Conservation (phyloP, 2,113 vertebrate genomes). For the Trichechus manatus region DNA sequence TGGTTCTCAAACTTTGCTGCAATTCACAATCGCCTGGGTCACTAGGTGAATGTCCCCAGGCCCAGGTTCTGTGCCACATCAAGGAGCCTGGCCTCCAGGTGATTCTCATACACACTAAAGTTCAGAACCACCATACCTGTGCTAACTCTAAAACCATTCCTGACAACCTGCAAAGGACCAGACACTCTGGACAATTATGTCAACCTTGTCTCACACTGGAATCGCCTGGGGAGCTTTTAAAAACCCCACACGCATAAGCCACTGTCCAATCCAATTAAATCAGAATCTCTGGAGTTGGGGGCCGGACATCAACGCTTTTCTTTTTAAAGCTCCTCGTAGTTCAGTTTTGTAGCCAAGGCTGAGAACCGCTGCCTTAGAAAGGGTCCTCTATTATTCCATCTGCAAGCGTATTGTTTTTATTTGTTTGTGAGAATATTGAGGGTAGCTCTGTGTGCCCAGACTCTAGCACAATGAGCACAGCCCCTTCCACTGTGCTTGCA, state of each 20-base stretch:
- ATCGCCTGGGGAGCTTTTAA: background rate
- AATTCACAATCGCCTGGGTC: background rate
- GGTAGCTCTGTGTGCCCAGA: background rate
- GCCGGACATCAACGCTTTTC: background rate
- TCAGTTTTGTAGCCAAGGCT: background rate
- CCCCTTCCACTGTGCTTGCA: background rate
- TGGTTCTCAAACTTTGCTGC: background rate
- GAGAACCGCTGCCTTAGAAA: background rate
- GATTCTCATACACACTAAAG: background rate
- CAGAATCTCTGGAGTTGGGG: background rate
- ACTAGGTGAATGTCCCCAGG: background rate
- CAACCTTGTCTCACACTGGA: background rate
- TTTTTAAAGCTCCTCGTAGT: background rate
- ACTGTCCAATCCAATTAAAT: background rate
- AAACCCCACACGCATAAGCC: no score
- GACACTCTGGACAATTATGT: background rate
- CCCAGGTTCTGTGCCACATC: background rate
- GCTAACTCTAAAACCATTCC: background rate
- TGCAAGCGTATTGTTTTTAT: background rate
- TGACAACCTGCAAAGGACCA: background rate
- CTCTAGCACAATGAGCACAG: background rate
- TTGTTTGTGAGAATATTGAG: background rate
- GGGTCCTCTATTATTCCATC: background rate
- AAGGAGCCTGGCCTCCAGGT: background rate
- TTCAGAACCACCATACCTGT: background rate